Conservation (phyloP, 2,797 vertebrate species). For the Cossypha heuglini region DNA sequence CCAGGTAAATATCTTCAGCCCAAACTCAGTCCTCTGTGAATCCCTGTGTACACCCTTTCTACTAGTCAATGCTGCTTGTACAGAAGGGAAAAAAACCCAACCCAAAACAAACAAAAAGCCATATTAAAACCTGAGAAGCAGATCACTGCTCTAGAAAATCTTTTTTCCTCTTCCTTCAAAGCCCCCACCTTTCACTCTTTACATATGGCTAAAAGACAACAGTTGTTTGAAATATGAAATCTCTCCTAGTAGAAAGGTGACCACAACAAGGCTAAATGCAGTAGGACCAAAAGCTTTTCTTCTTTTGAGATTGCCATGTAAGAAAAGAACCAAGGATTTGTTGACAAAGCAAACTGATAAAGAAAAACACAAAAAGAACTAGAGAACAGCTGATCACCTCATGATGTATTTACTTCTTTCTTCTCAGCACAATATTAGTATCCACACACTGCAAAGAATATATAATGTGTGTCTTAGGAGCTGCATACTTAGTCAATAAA, state of each 20-base stretch:
- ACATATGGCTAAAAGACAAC: neutral
- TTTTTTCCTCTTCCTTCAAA: neutral
- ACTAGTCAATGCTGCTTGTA: neutral
- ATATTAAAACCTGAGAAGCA: neutral
- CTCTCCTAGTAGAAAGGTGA: neutral
- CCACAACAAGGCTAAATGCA: neutral
- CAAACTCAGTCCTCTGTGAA: neutral
- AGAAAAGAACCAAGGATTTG: neutral
- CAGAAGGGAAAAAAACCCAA: neutral
- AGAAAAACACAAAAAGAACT: neutral
- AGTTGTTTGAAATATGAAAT: neutral
- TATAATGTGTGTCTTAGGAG: neutral
- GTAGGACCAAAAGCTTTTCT: neutral
- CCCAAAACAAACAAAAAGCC: neutral
- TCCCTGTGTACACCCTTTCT: neutral
- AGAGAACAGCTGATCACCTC: neutral
- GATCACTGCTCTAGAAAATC: neutral
- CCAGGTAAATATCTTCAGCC: neutral
- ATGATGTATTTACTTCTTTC: neutral
- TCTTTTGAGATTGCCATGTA: neutral
- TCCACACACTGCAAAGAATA: neutral
- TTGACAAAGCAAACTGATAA: neutral
- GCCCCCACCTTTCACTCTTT: neutral
- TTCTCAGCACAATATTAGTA: neutral
- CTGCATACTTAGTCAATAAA: neutral